A percentile compares a stretch with the other conserved stretches of the same genome.
Evolutionary conservation across 2,888 invertebrate species (phyloP).

Genomic region (Ennomos erosarius): DNA sequence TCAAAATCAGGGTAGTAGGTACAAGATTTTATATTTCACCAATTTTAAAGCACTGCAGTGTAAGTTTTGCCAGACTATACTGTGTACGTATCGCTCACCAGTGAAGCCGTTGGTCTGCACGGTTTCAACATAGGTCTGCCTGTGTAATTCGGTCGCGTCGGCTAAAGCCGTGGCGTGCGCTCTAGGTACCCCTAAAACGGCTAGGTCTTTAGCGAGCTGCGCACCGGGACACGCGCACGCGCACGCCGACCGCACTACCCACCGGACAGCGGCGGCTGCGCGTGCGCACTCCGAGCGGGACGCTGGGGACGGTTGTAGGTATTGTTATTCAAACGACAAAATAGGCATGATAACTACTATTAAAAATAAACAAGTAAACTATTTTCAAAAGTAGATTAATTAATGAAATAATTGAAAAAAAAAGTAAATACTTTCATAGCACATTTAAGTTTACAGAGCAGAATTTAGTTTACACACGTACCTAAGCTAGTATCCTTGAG

Average conservation of each 20-base stretch:
- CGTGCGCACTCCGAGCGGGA: conserved; percentile 75
- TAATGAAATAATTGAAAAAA: too few relatives aligned
- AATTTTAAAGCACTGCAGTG: too few relatives aligned
- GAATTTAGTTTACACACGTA: conserved; percentile 52
- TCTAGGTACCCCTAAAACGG: conserved; percentile 73
- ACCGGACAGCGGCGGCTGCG: conserved; percentile 72
- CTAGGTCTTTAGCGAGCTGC: conserved; percentile 67
- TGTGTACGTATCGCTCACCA: too few relatives aligned
- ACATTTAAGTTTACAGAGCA: too few relatives aligned
- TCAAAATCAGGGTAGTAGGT: too few relatives aligned
- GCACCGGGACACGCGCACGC: conserved; percentile 63
- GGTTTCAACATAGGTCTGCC: conserved; percentile 53
- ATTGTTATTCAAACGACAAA: too few relatives aligned
- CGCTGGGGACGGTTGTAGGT: conserved; percentile 52
- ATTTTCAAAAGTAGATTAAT: too few relatives aligned
- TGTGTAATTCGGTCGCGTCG: conserved; percentile 59
- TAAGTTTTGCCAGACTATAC: too few relatives aligned
- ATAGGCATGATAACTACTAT: too few relatives aligned
- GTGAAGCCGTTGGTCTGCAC: conserved; percentile 61
- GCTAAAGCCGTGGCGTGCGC: conserved; percentile 71
- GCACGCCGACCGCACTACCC: conserved; percentile 69
- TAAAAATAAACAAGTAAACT: too few relatives aligned
- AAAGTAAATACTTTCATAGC: too few relatives aligned
- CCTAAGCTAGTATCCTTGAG: conserved; percentile 73
- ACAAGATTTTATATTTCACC: too few relatives aligned